Evolutionary conservation across 2,888 invertebrate genomes (phyloP), one percentile per base, ranked within the genome.

Genomic region (Ectobius pallidus): DNA sequence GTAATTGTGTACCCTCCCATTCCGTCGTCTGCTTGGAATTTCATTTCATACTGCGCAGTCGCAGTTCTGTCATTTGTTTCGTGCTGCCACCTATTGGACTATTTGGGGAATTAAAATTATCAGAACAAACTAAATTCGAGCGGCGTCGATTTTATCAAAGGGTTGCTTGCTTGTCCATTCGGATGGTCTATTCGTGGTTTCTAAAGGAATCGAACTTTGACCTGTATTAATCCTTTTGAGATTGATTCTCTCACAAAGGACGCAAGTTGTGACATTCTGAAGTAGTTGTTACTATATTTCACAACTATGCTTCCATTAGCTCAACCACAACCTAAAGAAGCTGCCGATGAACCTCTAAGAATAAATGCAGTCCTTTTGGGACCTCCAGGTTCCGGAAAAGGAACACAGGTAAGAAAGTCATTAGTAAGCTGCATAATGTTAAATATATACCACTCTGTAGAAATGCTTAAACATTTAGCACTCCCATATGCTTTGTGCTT

Each of bases 341-440:
- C 78, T 44, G 70, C 78, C n/a, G 79, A 80, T 61, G 78, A 77
- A 74, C 81, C 83, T 32, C 84, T 83, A 67, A 96, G 96, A 34
- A 90, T 97, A 74, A 94, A 94, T 82, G 96, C 96, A 1, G 90
- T 99, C 73, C 87, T 99, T 34, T 84, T 99, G 75, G 99, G 98
- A 14, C 98, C 98, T 22, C 98, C 99, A 67, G 98, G 98, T 62
- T 95, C 97, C 46, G 99, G 98, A 25, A 99, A 99, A 85, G 98
- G 98, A 75, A 99, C 99, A 74, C 97, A 97, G 90, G 97, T 96
- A 86, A 82, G 78, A 78, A 25, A 52, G 3, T 25, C 20, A 18
- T n/a, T n/a, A n/a, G n/a, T n/a, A n/a, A n/a, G n/a, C n/a, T n/a
- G n/a, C n/a, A n/a, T n/a, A n/a, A n/a, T n/a, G n/a, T n/a, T n/a